Evolutionary conservation across 2,797 vertebrate genomes (phyloP).

Genomic region (Bryconaethiops microstoma): DNA sequence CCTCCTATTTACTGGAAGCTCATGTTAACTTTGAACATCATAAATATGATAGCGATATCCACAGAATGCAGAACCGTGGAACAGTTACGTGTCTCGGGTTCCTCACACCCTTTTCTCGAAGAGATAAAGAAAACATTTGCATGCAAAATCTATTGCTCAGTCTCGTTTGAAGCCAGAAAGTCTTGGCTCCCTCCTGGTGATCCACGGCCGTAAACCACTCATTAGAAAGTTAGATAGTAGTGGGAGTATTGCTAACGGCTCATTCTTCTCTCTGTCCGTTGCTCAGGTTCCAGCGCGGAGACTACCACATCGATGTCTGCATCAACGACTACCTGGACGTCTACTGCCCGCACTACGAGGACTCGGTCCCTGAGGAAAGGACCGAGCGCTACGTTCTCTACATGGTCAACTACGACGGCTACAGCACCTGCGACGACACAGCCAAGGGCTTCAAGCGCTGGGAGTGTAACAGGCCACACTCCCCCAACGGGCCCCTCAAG

Average conservation of each 20-base stretch:
- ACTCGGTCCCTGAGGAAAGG: slow-evolving; percentile 90
- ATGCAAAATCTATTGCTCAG: neutral
- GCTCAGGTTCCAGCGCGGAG: slow-evolving; percentile 89
- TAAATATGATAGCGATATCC: slow-evolving; percentile 58
- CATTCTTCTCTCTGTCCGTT: slow-evolving; percentile 43
- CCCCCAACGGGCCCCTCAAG: slow-evolving; percentile 94
- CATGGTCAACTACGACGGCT: slow-evolving; percentile 99
- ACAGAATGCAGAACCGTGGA: slow-evolving; percentile 45
- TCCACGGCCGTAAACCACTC: neutral
- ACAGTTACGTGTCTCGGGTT: neutral
- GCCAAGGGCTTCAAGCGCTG: slow-evolving; percentile 98
- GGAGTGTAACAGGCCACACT: slow-evolving; percentile 96
- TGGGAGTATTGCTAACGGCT: slow-evolving; percentile 1
- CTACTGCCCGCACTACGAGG: slow-evolving; percentile 97
- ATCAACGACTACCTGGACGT: slow-evolving; percentile 99
- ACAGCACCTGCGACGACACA: slow-evolving; percentile 96
- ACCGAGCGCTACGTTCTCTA: slow-evolving; percentile 95
- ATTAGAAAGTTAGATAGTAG: neutral
- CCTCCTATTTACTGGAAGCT: slow-evolving; percentile 61
- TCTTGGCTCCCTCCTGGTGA: neutral
- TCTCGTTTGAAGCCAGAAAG: slow-evolving; percentile 1
- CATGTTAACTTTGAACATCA: slow-evolving; percentile 56
- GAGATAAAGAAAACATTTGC: slow-evolving; percentile 32
- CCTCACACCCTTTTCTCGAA: neutral
- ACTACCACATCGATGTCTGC: slow-evolving; percentile 97